Percentiles rank a stretch among this genome's conserved stretches.
Evolutionary conservation across 2,113 vertebrate species (phyloP).

Genomic region (Equus quagga): DNA sequence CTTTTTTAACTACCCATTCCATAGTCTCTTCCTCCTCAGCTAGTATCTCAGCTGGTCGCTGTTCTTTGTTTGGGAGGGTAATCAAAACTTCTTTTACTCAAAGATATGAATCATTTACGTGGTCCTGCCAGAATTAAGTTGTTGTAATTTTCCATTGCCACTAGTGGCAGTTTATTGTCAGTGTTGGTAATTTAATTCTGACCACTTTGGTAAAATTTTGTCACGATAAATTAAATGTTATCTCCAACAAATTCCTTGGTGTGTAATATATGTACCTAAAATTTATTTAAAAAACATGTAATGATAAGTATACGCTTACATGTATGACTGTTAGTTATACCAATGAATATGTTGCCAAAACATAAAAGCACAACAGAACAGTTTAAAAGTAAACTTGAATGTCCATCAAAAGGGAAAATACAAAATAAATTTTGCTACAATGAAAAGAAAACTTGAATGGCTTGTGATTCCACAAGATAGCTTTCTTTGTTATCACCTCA

Average conservation of each 20-base stretch:
- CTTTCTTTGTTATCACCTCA: background rate
- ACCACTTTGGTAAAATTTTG: background rate
- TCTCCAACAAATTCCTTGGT: background rate
- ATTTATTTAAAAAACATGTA: background rate
- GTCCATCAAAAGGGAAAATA: background rate
- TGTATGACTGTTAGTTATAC: background rate
- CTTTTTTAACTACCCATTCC: background rate
- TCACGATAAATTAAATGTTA: background rate
- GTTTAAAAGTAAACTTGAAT: background rate
- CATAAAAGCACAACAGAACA: background rate
- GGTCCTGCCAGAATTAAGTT: background rate
- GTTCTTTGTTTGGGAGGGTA: background rate
- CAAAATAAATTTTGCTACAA: background rate
- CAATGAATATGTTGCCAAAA: background rate
- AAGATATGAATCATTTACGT: background rate
- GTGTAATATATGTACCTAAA: background rate
- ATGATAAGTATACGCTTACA: background rate
- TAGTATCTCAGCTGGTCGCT: background rate
- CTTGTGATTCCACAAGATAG: background rate
- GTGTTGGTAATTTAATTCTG: background rate
- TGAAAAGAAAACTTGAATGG: background rate
- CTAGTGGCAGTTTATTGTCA: background rate
- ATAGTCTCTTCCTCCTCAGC: background rate
- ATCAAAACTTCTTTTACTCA: background rate
- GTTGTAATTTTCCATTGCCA: background rate